A percentile compares a stretch with the other conserved stretches of the same genome.
Evolutionary conservation across 2,113 vertebrate genomes (phyloP).

Genomic region (Rallus limicola): DNA sequence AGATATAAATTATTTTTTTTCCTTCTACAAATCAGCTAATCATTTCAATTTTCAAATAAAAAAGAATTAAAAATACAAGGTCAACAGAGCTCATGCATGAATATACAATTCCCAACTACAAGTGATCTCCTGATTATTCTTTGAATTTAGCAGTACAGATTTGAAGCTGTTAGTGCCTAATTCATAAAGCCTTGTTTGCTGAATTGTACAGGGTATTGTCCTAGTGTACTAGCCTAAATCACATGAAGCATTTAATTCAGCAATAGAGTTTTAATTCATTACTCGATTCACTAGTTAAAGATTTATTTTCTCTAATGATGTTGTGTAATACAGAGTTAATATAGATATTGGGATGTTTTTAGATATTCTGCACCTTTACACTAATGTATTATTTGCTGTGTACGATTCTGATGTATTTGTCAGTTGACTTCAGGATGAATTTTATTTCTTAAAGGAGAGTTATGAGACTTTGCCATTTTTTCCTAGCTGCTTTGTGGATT

Average conservation of each 20-base stretch:
- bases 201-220: neutral
- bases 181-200: constrained; percentile 17
- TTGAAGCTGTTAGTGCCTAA: neutral
- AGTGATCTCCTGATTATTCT: neutral
- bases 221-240: neutral
- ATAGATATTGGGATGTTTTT: constrained; percentile 6
- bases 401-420: neutral
- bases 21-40: neutral
- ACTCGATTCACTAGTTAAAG: neutral
- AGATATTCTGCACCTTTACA: neutral
- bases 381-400: neutral
- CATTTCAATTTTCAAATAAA: neutral
- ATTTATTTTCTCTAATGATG: constrained; percentile 12
- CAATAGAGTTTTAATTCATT: constrained; percentile 5
- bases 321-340: constrained; percentile 8
- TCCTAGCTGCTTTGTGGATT: neutral
- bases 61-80: neutral
- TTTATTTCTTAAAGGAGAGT: constrained; percentile 2
- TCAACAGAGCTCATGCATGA: neutral
- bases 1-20: neutral
- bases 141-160: neutral
- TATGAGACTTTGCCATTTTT: neutral
- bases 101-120: neutral
- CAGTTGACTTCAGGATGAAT: constrained; percentile 10
- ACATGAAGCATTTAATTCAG: neutral